Percentiles rank a stretch among this genome's conserved stretches.
Evolutionary conservation across 2,113 vertebrate genomes (phyloP).

Genomic region (Pithys albifrons): DNA sequence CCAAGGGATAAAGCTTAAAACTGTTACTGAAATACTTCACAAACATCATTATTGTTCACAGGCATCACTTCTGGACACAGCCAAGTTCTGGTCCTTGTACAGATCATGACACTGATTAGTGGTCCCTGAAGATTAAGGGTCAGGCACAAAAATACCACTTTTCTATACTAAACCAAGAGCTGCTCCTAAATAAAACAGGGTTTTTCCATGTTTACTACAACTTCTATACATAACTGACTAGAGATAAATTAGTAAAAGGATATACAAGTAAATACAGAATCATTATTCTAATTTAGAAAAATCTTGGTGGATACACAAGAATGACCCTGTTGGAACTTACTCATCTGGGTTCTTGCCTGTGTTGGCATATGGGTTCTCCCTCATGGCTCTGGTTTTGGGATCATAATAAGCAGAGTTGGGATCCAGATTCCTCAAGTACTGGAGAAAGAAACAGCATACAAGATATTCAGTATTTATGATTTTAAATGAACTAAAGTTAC

Average conservation of each 20-base stretch:
- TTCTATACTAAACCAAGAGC: neutral
- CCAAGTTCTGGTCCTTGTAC: neutral
- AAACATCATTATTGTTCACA: neutral
- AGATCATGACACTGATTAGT: neutral
- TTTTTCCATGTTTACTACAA: neutral
- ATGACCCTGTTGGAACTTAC: conserved; percentile 75
- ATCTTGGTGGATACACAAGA: neutral
- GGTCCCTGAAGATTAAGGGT: neutral
- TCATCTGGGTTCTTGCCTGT: conserved; percentile 95
- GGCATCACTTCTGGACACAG: neutral
- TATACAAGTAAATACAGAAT: neutral
- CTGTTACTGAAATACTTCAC: neutral
- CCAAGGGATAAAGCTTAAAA: neutral
- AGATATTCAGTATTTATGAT: neutral
- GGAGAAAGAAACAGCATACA: neutral
- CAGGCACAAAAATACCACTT: neutral
- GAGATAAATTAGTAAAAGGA: neutral
- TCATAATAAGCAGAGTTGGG: conserved; percentile 98
- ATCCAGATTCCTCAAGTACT: conserved; percentile 97
- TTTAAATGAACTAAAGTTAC: neutral
- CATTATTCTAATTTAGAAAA: neutral
- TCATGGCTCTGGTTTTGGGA: conserved; percentile 98
- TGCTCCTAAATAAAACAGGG: neutral
- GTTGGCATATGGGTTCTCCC: conserved; percentile 95
- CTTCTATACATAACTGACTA: neutral